These are phyloP conservation scores for Stratiolaelaps scimitus DNA, from an alignment of 1,140 invertebrate genomes.

Conservation along the genomic window DNA sequence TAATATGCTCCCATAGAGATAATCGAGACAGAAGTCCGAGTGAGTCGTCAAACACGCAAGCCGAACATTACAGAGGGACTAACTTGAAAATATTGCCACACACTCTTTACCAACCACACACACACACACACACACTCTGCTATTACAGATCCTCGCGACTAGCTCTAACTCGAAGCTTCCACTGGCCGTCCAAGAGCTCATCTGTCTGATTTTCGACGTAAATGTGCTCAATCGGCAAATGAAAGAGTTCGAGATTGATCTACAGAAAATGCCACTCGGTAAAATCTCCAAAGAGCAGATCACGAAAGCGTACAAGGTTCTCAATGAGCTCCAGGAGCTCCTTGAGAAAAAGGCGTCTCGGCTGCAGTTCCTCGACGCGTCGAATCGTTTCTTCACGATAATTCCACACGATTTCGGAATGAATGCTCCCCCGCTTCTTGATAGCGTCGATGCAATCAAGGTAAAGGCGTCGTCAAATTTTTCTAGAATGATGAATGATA, in stretches of 20 bases:
- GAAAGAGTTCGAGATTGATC: constrained; percentile 87
- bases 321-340: constrained; percentile 60
- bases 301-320: constrained; percentile 62
- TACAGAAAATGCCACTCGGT: constrained; percentile 92
- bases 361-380: constrained; percentile 60
- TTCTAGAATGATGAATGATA: constrained; percentile 26
- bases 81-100: no score
- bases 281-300: constrained; percentile 88
- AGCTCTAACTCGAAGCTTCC: constrained; percentile 53
- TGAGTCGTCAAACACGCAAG: no score
- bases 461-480: constrained; percentile 38
- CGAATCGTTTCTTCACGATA: constrained; percentile 83
- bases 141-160: constrained; percentile 20
- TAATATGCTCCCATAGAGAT: no score
- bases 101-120: no score
- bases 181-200: constrained; percentile 62
- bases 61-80: no score
- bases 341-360: constrained; percentile 44
- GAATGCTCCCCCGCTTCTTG: constrained; percentile 63
- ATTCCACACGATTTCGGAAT: constrained; percentile 90
- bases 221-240: constrained; percentile 80
- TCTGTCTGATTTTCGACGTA: constrained; percentile 79
- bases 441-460: constrained; percentile 60
- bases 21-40: no score
- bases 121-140: no score